Percentiles rank a stretch among this genome's conserved stretches.
Conservation (phyloP, 1,140 invertebrate genomes). For the Camponotus pennsylvanicus region DNA sequence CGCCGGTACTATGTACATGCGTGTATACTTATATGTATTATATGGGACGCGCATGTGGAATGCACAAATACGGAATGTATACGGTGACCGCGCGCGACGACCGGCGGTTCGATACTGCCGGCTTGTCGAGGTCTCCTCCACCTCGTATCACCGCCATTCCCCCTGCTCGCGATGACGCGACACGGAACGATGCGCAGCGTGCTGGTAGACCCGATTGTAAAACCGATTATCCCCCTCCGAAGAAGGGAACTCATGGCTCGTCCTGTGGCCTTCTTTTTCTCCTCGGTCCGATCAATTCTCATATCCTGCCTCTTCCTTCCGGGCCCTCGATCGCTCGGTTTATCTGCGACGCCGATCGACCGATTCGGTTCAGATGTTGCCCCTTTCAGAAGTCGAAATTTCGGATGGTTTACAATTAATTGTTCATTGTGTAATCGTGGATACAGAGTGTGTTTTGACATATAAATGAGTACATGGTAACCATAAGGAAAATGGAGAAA, state of each 20-base stretch:
- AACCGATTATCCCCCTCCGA: slow-evolving; percentile 52
- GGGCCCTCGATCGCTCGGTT: background rate
- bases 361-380: slow-evolving; percentile 14
- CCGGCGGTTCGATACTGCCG: slow-evolving; percentile 86
- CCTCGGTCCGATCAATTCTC: slow-evolving; percentile 69
- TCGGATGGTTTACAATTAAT: background rate
- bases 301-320: slow-evolving; percentile 70
- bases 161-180: slow-evolving; percentile 35
- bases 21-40: background rate
- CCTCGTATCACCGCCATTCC: slow-evolving; percentile 65
- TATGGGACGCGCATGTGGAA: slow-evolving; percentile 33
- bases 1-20: background rate
- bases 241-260: background rate
- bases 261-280: background rate
- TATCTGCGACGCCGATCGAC: background rate
- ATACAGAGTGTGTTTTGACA: background rate
- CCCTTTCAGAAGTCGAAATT: slow-evolving; percentile 20
- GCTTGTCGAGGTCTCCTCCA: slow-evolving; percentile 75
- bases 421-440: slow-evolving; percentile 19
- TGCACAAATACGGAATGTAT: slow-evolving; percentile 67
- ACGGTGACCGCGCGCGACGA: slow-evolving; percentile 76
- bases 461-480: background rate
- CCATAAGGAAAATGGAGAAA: background rate
- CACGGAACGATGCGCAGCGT: slow-evolving; percentile 26
- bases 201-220: slow-evolving; percentile 60